Evolutionary conservation across 2,888 invertebrate species (phyloP), one percentile per base, ranked within the genome.

Genomic region (Pogonocherus hispidulus): DNA sequence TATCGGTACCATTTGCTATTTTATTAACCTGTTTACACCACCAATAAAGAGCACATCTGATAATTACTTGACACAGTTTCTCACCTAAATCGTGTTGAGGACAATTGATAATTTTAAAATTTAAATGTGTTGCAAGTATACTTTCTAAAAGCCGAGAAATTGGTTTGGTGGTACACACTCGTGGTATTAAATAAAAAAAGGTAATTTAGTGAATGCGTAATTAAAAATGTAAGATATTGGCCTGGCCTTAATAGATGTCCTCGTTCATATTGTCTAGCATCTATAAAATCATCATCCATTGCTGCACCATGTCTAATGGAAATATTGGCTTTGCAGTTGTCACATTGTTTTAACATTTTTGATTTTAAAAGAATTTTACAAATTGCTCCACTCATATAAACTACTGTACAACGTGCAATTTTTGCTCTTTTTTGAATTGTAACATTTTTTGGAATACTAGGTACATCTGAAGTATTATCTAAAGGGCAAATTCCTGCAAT

Each of bases 241-340:
- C 64, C 64, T 23, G 64, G 64, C 27, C 16, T 56, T 11, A 56
- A 14, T n/a, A 64, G 22, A 46, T 20, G 56, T 2, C 27, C 46
- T 8, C 52, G 16, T 56, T 64, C 49, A 49, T 64, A 64, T 18
- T 64, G 47, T 49, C 64, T 23, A 32, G 56, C 56, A 6, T 56
- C 47, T n/a, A 64, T 64, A 32, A 64, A 47, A 32, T 64, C 46
- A 46, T 47, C 47, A 2, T 55, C 35, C 41, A 41, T 41, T n/a
- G 16, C n/a, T n/a, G n/a, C n/a, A 16, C 41, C 41, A 41, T 41
- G 41, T 41, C 41, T n/a, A 14, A 41, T n/a, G 4, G 41, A 41
- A 14, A 41, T 11, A 2, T 41, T 41, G 14, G 9, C 4, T 41
- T 14, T 9, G 16, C 41, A 41, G 4, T 14, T 41, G 1, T 41